Evolutionary conservation across 2,113 vertebrate species (phyloP).

Genomic region (Uria aalge): DNA sequence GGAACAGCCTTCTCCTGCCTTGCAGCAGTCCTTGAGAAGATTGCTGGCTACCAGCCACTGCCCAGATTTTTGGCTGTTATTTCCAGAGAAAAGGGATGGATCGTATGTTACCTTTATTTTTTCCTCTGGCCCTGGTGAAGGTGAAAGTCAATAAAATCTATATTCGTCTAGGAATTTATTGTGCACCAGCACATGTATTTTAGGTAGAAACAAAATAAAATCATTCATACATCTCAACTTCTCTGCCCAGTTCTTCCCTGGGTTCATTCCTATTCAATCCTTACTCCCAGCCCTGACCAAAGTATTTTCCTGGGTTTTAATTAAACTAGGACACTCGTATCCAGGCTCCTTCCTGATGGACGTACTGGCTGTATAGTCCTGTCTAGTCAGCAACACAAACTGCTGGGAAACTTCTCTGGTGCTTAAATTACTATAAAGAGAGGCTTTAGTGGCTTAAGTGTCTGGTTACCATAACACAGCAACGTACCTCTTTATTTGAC

Average conservation of each 20-base stretch:
- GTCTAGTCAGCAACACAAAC: neutral
- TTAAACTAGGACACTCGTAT: neutral
- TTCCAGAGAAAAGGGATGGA: neutral
- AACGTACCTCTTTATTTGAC: neutral
- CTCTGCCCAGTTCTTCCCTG: neutral
- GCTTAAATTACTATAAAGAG: neutral
- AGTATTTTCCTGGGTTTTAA: neutral
- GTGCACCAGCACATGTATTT: neutral
- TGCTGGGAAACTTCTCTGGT: neutral
- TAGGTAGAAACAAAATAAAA: neutral
- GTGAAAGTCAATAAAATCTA: neutral
- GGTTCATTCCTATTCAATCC: neutral
- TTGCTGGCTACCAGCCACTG: neutral
- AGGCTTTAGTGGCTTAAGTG: neutral
- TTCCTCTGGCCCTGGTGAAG: neutral
- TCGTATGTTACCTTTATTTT: neutral
- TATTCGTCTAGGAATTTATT: neutral
- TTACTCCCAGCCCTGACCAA: neutral
- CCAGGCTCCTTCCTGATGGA: neutral
- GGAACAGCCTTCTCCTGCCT: neutral
- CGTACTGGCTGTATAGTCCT: neutral
- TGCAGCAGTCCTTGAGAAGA: neutral
- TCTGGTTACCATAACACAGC: neutral
- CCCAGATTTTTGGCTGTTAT: neutral
- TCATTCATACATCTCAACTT: neutral